Conservation (phyloP, 2,113 vertebrate species). For the Aptenodytes patagonicus region DNA sequence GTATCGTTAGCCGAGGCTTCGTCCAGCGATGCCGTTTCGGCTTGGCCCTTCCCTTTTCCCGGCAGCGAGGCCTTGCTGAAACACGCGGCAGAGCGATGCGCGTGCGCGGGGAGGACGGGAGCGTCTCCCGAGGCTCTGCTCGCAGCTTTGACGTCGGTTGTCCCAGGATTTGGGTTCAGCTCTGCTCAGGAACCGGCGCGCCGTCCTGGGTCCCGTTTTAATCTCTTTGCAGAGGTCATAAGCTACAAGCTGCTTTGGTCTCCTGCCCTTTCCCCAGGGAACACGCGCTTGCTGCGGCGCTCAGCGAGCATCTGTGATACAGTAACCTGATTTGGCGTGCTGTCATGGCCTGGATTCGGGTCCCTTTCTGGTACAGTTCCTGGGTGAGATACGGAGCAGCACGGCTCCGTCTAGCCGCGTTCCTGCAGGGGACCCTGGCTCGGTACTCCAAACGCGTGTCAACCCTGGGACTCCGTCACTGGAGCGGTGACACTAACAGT, state of each 20-base stretch:
- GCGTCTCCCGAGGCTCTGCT: background rate
- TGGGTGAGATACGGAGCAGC: background rate
- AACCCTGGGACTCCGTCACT: background rate
- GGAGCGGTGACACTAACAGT: background rate
- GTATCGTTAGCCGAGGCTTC: background rate
- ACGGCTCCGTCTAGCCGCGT: background rate
- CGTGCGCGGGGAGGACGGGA: fast-evolving
- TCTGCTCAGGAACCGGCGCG: background rate
- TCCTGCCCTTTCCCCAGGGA: background rate
- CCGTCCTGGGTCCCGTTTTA: background rate
- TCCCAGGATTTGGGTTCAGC: background rate
- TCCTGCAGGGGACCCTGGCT: background rate
- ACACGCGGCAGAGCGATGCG: background rate
- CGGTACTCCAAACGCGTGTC: fast-evolving
- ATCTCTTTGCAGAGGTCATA: background rate
- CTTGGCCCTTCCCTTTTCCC: background rate
- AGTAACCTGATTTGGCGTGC: too few relatives aligned
- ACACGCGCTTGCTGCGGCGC: background rate
- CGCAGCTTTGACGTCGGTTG: too few relatives aligned
- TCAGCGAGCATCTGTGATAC: background rate
- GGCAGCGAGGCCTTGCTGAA: background rate
- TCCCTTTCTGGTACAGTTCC: background rate
- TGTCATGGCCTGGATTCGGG: background rate
- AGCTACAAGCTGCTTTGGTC: background rate
- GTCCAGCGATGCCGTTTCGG: background rate